Evolutionary conservation across 2,888 invertebrate species (phyloP).

Genomic region (Psylliodes chrysocephalus): DNA sequence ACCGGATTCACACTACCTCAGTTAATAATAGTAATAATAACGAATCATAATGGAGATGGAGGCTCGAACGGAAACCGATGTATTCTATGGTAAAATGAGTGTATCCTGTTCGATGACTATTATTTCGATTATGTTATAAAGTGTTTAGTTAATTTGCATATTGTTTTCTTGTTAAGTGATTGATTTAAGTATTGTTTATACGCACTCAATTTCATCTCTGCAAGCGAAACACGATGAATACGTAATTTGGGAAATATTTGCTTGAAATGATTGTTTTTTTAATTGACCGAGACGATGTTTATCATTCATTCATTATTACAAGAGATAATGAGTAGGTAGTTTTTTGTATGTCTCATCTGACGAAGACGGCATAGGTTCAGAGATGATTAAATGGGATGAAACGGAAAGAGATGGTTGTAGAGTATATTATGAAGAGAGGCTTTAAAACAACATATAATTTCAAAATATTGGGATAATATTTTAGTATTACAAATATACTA

Average conservation of each 20-base stretch:
- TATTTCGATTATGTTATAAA: slow-evolving; percentile 15
- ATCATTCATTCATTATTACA: no score
- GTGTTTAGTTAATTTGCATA: slow-evolving; percentile 15
- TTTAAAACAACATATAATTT: no score
- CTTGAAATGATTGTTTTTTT: neutral
- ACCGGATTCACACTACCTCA: slow-evolving; percentile 16
- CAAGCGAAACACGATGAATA: neutral
- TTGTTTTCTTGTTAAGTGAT: slow-evolving; percentile 2
- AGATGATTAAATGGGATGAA: no score
- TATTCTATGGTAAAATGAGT: slow-evolving; percentile 38
- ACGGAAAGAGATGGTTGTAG: no score
- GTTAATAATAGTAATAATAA: slow-evolving; percentile 29
- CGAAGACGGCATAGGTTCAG: no score
- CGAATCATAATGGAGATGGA: no score
- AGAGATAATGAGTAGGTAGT: no score
- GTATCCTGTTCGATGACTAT: slow-evolving; percentile 36
- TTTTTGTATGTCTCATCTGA: no score
- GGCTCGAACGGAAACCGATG: slow-evolving; percentile 36
- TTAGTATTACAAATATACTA: no score
- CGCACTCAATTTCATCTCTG: neutral
- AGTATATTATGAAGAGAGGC: no score
- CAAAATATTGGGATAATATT: no score
- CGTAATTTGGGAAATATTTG: neutral
- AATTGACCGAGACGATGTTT: neutral
- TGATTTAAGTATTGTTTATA: slow-evolving; percentile 9